Percentiles rank a stretch among this genome's conserved stretches.
Evolutionary conservation across 2,888 invertebrate genomes (phyloP).

Genomic region (Lasioglossum malachurum): DNA sequence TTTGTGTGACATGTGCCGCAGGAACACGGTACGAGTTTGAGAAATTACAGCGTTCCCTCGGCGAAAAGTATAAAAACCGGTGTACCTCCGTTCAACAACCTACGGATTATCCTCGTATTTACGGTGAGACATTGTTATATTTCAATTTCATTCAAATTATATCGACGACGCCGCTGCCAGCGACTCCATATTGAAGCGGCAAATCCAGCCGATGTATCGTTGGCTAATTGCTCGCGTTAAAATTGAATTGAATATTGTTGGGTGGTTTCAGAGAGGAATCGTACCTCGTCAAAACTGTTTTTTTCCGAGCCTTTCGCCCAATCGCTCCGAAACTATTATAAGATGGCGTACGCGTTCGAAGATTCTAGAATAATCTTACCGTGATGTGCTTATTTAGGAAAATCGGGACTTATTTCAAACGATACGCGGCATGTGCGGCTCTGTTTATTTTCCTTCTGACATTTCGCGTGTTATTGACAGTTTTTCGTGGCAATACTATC

Average conservation of each 20-base stretch:
- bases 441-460: slow-evolving; percentile 46
- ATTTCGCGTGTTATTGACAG: slow-evolving; percentile 26
- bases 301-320: background rate
- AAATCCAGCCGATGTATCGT: background rate
- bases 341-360: slow-evolving; percentile 27
- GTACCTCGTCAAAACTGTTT: background rate
- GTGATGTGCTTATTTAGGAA: slow-evolving; percentile 17
- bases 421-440: slow-evolving; percentile 9
- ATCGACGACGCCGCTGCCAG: background rate
- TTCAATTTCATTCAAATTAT: background rate
- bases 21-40: slow-evolving; percentile 67
- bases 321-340: background rate
- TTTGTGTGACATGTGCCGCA: slow-evolving; percentile 77
- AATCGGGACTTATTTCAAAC: slow-evolving; percentile 27
- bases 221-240: background rate
- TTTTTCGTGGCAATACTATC: background rate
- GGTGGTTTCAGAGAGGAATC: background rate
- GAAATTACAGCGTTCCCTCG: slow-evolving; percentile 43
- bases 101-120: slow-evolving; percentile 81
- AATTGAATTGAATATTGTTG: background rate
- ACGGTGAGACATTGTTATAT: slow-evolving; percentile 74
- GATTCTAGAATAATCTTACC: slow-evolving; percentile 39
- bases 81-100: slow-evolving; percentile 71
- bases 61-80: slow-evolving; percentile 21
- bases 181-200: background rate